phyloP scores from a whole-genome alignment of 1,140 invertebrate species.

The Pinna nobilis region DNA sequence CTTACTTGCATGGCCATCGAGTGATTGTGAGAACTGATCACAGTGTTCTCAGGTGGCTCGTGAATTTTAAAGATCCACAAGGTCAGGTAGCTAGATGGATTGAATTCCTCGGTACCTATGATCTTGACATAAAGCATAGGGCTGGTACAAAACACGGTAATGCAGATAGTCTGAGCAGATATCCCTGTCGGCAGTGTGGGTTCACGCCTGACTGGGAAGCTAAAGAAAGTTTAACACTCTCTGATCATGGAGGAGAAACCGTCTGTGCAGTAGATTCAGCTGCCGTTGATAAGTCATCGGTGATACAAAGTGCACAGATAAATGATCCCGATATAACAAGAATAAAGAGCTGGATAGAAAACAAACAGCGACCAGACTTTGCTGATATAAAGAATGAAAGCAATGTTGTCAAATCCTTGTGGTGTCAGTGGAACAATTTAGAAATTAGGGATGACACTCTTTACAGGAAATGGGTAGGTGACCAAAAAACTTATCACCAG shows the following conservation, averaged over 20 bases:
- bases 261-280: background rate
- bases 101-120: conserved; percentile 44
- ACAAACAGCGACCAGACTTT: background rate
- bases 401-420: conserved; percentile 6
- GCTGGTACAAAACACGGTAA: conserved; percentile 51
- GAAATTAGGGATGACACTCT: background rate
- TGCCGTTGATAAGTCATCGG: background rate
- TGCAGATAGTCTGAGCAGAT: conserved; percentile 50
- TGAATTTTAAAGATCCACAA: conserved; percentile 7
- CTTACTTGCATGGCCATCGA: background rate
- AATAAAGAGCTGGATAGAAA: background rate
- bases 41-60: conserved; percentile 4
- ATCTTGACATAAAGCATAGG: conserved; percentile 52
- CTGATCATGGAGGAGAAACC: background rate
- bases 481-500: background rate
- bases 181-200: background rate
- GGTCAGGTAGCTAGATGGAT: conserved; percentile 47
- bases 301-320: background rate
- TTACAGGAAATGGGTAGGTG: background rate
- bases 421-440: conserved; percentile 3
- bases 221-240: background rate
- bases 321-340: background rate
- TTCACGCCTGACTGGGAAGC: background rate
- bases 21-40: background rate
- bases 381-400: background rate